Evolutionary conservation across 2,797 vertebrate species (phyloP).

Genomic region (Lepidocolaptes lacrymiger): DNA sequence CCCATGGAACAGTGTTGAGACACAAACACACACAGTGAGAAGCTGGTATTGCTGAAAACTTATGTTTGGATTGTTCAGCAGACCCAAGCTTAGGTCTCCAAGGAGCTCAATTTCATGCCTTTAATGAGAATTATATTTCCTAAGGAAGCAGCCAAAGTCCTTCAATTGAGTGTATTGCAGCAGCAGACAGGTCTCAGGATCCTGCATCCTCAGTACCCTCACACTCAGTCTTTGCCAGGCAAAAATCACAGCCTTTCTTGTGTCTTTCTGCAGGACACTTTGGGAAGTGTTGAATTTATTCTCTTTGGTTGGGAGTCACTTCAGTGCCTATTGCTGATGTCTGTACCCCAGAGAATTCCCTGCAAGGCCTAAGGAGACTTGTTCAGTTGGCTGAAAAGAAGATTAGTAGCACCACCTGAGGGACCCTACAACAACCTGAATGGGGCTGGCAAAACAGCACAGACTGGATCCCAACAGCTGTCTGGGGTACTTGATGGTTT

Average conservation of each 20-base stretch:
- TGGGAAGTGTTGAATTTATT: neutral
- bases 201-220: neutral
- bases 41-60: neutral
- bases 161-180: neutral
- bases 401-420: neutral
- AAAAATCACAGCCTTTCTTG: neutral
- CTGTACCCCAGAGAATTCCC: neutral
- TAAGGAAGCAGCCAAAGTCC: constrained; percentile 28
- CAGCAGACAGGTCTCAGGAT: neutral
- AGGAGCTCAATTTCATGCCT: constrained; percentile 21
- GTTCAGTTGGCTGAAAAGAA: neutral
- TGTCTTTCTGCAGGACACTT: neutral
- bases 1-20: neutral
- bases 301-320: neutral
- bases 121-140: constrained; percentile 43
- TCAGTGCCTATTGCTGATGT: neutral
- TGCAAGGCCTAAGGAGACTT: neutral
- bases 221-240: neutral
- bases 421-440: neutral
- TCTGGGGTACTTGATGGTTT: neutral
- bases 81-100: neutral
- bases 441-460: neutral
- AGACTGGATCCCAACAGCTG: neutral
- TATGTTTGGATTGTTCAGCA: neutral
- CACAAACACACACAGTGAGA: neutral